Percentiles rank a stretch among this genome's conserved stretches.
Conservation (phyloP, 2,797 vertebrate genomes). For the Anas flavirostris region DNA sequence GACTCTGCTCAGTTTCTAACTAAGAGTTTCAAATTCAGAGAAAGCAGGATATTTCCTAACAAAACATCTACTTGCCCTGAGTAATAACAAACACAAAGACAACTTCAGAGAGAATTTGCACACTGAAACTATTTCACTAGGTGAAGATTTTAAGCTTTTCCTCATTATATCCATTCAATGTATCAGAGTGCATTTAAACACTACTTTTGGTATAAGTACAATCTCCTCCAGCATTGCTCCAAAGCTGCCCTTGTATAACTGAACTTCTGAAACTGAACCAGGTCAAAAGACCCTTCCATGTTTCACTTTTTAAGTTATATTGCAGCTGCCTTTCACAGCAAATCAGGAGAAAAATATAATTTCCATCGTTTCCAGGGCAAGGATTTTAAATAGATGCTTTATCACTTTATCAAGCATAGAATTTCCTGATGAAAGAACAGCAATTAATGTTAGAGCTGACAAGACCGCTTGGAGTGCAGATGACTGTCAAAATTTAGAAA, state of each 20-base stretch:
- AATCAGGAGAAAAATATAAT: slow-evolving; percentile 46
- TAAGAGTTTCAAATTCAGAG: background rate
- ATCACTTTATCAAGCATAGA: slow-evolving; percentile 60
- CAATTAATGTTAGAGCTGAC: slow-evolving; percentile 61
- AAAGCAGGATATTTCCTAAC: background rate
- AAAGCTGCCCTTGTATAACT: background rate
- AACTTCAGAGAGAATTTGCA: background rate
- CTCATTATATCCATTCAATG: background rate
- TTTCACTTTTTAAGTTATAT: slow-evolving; percentile 17
- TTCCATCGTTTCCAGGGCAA: slow-evolving; percentile 43
- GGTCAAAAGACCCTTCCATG: slow-evolving; percentile 3
- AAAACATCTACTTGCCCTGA: background rate
- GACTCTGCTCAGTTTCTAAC: background rate
- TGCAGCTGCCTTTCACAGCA: slow-evolving; percentile 38
- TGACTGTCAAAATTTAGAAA: slow-evolving; percentile 58
- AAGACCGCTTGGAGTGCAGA: slow-evolving; percentile 35
- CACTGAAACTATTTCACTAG: background rate
- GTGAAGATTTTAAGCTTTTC: background rate
- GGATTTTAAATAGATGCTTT: slow-evolving; percentile 61
- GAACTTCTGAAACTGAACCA: slow-evolving; percentile 14
- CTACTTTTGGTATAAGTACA: background rate
- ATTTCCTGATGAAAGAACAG: slow-evolving; percentile 65
- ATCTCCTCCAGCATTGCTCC: background rate
- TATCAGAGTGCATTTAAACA: background rate
- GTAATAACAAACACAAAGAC: background rate